Evolutionary conservation across 2,888 invertebrate genomes (phyloP), one percentile per base, ranked within the genome.

Genomic region (Leptopilina myrica): DNA sequence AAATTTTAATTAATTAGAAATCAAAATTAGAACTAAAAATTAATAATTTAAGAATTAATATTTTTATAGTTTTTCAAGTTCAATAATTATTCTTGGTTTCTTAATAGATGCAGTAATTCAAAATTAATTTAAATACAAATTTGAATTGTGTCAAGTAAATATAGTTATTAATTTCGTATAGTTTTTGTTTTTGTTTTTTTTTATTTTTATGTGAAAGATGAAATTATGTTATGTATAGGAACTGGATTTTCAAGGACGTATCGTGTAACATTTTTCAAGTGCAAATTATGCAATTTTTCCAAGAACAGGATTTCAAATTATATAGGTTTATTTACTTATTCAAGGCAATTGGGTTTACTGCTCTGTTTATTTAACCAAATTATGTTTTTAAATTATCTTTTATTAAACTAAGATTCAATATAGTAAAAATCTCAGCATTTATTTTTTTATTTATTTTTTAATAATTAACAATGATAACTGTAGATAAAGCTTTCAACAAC

Each of bases 221-320:
- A 73, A 26, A 26, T 56, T 53, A 26, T 53, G 33, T n/a, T n/a
- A 1, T 11, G 33, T 46, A 49, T 49, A 53, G 53, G 49, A 73
- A 69, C 67, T 69, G 67, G 69, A 73, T 33, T 33, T 53, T 33
- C 69, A 73, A 73, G 69, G 69, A 14, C 14, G 8, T 56, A 56
- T n/a, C 7, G 0, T 43, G 43, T n/a, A 66, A 66, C 43, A 20
- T 15, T 8, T n/a, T 69, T 69, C 49, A 53, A n/a, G 49, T 49
- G 20, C 20, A 69, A 15, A 46, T 14, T 26, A 53, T 69, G 69
- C 53, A 26, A 26, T 53, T 49, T 20, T 49, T 8, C 49, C 26
- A 20, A 26, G 14, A 53, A 49, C 53, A 53, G 69, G 49, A 26
- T 14, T 53, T 26, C 14, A 33, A 69, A 33, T 33, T 69, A 12